Conservation (phyloP, 2,113 vertebrate genomes). For the Chionomys nivalis region DNA sequence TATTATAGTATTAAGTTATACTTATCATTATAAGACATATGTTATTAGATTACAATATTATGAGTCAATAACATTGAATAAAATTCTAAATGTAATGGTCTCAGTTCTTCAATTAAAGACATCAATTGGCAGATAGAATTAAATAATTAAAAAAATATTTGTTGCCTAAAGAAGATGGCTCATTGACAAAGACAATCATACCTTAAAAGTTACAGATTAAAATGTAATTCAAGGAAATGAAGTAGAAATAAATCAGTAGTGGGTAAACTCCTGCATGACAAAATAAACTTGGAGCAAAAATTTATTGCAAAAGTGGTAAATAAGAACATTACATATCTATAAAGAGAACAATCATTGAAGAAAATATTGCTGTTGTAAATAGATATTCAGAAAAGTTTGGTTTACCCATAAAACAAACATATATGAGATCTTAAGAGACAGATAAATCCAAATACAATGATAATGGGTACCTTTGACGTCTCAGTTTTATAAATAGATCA, state of each 20-base stretch:
- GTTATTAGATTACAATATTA: not conserved
- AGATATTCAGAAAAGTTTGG: not conserved
- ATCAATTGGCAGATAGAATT: not conserved
- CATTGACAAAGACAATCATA: not conserved
- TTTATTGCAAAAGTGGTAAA: not conserved
- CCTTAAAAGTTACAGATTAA: not conserved
- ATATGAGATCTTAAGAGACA: not conserved
- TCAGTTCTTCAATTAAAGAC: not conserved
- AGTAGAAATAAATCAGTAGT: not conserved
- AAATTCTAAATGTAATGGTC: not conserved
- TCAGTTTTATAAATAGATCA: not conserved
- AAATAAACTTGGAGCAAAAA: not conserved
- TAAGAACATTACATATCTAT: not conserved
- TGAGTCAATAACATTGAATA: not conserved
- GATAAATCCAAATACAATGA: not conserved
- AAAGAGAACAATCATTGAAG: not conserved
- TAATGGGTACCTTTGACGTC: not conserved
- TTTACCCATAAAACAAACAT: not conserved
- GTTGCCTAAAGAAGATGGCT: not conserved
- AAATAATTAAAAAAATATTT: not conserved
- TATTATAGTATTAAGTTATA: not conserved
- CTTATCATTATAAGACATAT: not conserved
- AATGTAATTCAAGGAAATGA: not conserved
- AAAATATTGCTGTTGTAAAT: not conserved
- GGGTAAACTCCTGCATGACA: not conserved